Conservation (phyloP, 2,113 vertebrate species). For the Xiphophorus maculatus region DNA sequence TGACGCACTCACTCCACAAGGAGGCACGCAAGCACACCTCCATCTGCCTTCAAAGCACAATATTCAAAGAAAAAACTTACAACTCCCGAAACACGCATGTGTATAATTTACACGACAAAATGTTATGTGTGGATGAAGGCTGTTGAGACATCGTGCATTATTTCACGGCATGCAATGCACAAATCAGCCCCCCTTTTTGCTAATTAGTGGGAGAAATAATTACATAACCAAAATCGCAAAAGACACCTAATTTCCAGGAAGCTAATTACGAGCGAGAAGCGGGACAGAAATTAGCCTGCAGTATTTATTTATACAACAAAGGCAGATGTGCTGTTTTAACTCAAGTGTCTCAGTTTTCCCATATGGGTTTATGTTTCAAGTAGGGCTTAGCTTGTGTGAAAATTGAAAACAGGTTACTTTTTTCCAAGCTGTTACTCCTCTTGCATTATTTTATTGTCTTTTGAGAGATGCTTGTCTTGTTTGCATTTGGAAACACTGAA, state of each 20-base stretch:
- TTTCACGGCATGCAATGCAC: constrained; percentile 5
- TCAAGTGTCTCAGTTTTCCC: not conserved
- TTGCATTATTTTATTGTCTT: not conserved
- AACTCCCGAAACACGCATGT: not conserved
- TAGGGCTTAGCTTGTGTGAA: no score
- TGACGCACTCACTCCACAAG: constrained; percentile 55
- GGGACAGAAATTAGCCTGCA: constrained; percentile 9
- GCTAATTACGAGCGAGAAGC: constrained; percentile 12
- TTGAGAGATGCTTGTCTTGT: not conserved
- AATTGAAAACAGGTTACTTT: no score
- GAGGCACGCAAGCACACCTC: constrained; percentile 37
- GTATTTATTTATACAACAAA: not conserved
- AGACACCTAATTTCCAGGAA: constrained; percentile 22
- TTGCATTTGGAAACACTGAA: not conserved
- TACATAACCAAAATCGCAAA: constrained; percentile 27
- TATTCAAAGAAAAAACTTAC: not conserved
- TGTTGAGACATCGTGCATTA: not conserved
- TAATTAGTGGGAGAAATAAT: constrained; percentile 40
- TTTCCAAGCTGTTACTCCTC: not conserved
- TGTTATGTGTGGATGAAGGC: no score
- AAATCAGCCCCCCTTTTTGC: constrained; percentile 19
- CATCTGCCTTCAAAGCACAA: not conserved
- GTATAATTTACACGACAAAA: no score
- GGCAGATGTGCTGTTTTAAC: not conserved
- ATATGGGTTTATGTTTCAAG: not conserved